Percentiles rank a stretch among this genome's conserved stretches.
These are phyloP conservation scores for Sus cebifrons DNA, from an alignment of 2,797 vertebrate genomes.

Conservation along the genomic window DNA sequence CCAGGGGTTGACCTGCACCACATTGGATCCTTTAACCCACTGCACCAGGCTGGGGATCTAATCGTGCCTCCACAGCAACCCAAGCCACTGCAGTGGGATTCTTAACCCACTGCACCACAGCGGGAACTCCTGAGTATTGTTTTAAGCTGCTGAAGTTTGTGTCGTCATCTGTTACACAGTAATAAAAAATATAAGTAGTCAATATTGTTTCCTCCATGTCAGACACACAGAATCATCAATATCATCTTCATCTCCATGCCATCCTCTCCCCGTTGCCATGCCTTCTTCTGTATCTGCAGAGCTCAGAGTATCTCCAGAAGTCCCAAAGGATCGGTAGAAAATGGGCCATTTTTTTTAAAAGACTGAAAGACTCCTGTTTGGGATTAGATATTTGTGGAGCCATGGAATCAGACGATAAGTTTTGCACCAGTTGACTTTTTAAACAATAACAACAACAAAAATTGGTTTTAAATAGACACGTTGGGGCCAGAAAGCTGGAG, in stretches of 20 bases:
- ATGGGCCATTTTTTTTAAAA: neutral
- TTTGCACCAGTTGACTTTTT: conserved; percentile 25
- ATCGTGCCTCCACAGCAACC: too few species aligned
- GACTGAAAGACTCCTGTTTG: neutral
- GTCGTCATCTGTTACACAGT: neutral
- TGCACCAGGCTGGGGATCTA: too few species aligned
- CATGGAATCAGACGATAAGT: neutral
- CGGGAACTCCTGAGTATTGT: neutral
- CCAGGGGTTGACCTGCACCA: too few species aligned
- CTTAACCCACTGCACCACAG: too few species aligned
- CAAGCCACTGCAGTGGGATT: too few species aligned
- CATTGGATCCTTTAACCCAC: too few species aligned
- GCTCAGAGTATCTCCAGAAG: neutral
- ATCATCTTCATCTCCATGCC: accelerated
- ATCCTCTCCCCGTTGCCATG: neutral
- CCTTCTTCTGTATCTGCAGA: neutral
- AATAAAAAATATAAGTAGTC: neutral
- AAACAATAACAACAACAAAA: neutral
- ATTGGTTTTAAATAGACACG: neutral
- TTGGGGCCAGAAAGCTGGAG: neutral
- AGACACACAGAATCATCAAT: neutral
- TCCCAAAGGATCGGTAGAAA: neutral
- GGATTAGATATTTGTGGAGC: neutral
- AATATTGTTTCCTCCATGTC: neutral
- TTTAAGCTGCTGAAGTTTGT: neutral